phyloP scores from a whole-genome alignment of 2,113 vertebrate genomes.

The Egretta garzetta region DNA sequence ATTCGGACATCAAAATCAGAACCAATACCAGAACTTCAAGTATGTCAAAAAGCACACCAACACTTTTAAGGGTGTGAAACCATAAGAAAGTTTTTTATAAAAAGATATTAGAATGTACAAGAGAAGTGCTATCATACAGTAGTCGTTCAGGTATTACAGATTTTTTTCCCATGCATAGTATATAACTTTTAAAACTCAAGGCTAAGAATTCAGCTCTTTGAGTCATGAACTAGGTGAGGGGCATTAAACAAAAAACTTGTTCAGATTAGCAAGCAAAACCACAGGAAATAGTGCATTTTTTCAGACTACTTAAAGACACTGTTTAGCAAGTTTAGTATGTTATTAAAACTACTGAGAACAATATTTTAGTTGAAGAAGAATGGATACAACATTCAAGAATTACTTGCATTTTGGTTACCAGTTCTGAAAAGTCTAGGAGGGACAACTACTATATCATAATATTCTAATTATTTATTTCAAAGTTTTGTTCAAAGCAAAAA shows the following conservation, averaged over 20 bases:
- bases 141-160: not conserved
- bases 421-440: not conserved
- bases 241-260: not conserved
- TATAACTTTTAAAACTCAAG: not conserved
- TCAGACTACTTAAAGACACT: not conserved
- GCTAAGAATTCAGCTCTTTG: not conserved
- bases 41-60: not conserved
- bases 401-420: not conserved
- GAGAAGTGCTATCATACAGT: not conserved
- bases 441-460: not conserved
- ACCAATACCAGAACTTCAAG: not conserved
- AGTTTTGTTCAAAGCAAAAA: not conserved
- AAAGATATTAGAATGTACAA: not conserved
- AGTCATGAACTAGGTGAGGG: not conserved
- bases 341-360: not conserved
- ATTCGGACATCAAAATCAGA: not conserved
- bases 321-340: not conserved
- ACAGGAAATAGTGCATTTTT: not conserved
- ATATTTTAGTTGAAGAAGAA: not conserved
- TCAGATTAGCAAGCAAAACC: not conserved
- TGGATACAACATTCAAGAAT: not conserved
- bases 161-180: not conserved
- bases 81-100: not conserved
- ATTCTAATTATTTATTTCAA: not conserved
- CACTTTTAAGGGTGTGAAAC: not conserved